Conservation (phyloP, 2,888 invertebrate species). For the Acronicta psi region DNA sequence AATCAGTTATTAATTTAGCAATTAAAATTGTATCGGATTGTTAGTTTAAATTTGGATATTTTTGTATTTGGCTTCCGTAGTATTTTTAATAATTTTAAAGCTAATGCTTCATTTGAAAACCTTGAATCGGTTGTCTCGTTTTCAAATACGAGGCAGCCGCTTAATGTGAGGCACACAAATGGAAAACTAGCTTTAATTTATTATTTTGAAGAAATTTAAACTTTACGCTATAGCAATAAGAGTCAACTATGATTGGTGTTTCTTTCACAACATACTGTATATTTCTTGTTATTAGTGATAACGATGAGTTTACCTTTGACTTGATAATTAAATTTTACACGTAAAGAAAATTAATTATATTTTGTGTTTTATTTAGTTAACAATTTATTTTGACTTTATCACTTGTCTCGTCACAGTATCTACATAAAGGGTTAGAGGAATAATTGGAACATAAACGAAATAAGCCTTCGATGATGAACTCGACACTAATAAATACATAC, state of each 20-base stretch:
- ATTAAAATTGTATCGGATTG: constrained; percentile 66
- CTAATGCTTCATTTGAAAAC: constrained; percentile 25
- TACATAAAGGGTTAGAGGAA: too few relatives aligned
- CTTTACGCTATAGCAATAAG: constrained; percentile 52
- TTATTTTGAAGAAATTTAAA: constrained; percentile 45
- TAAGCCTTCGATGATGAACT: too few relatives aligned
- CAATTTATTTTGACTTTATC: too few relatives aligned
- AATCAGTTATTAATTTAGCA: constrained; percentile 69
- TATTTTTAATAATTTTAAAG: constrained; percentile 46
- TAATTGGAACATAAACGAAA: too few relatives aligned
- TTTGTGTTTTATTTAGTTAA: constrained; percentile 44
- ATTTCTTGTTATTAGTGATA: constrained; percentile 84
- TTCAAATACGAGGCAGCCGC: constrained; percentile 3
- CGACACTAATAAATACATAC: too few relatives aligned
- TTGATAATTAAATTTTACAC: constrained; percentile 86
- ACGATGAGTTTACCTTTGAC: constrained; percentile 76
- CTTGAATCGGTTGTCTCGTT: constrained; percentile 14
- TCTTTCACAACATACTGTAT: constrained; percentile 74
- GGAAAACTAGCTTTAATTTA: constrained; percentile 54
- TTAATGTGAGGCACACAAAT: constrained; percentile 19
- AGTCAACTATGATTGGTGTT: constrained; percentile 63
- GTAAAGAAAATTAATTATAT: constrained; percentile 58
- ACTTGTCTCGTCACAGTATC: too few relatives aligned
- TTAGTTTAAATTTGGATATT: constrained; percentile 62
- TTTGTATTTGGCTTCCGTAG: constrained; percentile 73